Percentiles rank a stretch among this genome's conserved stretches.
These are phyloP conservation scores for Carollia perspicillata DNA, from an alignment of 2,113 vertebrate genomes.

Conservation along the genomic window DNA sequence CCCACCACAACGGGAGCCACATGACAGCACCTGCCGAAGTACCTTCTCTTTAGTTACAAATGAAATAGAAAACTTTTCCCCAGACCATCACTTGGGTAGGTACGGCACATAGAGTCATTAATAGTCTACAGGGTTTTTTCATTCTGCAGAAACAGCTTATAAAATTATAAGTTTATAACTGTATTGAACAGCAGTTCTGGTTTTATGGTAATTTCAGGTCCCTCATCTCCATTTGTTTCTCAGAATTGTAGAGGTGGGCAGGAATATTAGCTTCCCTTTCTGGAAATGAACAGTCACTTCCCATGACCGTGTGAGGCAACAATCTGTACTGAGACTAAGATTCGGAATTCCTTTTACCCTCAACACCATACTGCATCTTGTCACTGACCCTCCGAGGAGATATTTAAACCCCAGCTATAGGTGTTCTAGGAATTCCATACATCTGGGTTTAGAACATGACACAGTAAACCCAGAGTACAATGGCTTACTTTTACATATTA, in stretches of 20 bases:
- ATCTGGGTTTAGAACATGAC: neutral
- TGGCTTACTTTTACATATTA: neutral
- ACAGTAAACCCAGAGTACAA: neutral
- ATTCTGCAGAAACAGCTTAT: neutral
- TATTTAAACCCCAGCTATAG: neutral
- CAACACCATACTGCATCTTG: slow-evolving; percentile 1
- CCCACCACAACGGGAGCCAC: neutral
- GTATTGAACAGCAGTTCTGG: neutral
- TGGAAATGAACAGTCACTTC: neutral
- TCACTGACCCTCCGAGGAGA: slow-evolving; percentile 32
- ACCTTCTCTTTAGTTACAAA: neutral
- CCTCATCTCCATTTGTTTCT: neutral
- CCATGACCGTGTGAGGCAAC: neutral
- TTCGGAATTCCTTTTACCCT: neutral
- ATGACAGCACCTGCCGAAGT: too few relatives aligned
- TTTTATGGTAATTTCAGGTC: neutral
- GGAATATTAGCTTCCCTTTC: neutral
- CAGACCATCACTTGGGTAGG: neutral
- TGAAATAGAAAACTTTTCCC: neutral
- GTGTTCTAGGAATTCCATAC: slow-evolving; percentile 44
- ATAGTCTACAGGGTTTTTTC: neutral
- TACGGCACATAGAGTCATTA: neutral
- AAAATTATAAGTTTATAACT: neutral
- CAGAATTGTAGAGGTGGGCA: neutral
- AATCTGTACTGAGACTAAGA: neutral